Conservation (phyloP, 64 coral and sea anemone species). For the Dendronephthya gigantea region DNA sequence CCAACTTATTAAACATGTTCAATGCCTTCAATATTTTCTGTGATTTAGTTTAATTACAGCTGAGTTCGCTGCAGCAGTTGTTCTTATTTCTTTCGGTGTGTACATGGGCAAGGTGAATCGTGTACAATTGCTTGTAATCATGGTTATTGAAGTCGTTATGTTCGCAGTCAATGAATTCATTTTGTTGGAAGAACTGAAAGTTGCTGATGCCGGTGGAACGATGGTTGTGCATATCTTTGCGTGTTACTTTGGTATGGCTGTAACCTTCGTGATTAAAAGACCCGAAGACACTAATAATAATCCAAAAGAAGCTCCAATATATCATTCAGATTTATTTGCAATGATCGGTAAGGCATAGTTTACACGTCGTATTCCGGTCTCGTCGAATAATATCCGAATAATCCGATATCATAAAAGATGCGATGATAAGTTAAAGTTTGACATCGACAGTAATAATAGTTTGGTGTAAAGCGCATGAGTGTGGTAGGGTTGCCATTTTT, state of each 20-base stretch:
- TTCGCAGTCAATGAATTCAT: slow-evolving; percentile 32
- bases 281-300: neutral
- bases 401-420: no score
- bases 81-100: slow-evolving; percentile 21
- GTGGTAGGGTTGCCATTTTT: no score
- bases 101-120: slow-evolving; percentile 23
- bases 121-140: slow-evolving; percentile 12
- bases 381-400: no score
- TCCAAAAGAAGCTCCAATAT: slow-evolving; percentile 6
- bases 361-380: no score
- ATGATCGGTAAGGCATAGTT: slow-evolving; percentile 28
- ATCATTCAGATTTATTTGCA: slow-evolving; percentile 26
- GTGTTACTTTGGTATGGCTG: neutral
- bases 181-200: slow-evolving; percentile 15
- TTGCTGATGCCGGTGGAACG: slow-evolving; percentile 8
- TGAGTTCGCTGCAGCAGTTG: slow-evolving; percentile 31
- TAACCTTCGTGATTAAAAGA: neutral
- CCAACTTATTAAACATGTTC: no score
- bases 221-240: slow-evolving; percentile 13
- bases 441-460: no score
- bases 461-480: no score
- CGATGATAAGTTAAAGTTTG: no score
- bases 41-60: slow-evolving; percentile 5
- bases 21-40: neutral
- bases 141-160: slow-evolving; percentile 12